These are phyloP conservation scores for Stenopsyche tienmushanensis DNA, from an alignment of 1,140 invertebrate genomes.

Conservation along the genomic window DNA sequence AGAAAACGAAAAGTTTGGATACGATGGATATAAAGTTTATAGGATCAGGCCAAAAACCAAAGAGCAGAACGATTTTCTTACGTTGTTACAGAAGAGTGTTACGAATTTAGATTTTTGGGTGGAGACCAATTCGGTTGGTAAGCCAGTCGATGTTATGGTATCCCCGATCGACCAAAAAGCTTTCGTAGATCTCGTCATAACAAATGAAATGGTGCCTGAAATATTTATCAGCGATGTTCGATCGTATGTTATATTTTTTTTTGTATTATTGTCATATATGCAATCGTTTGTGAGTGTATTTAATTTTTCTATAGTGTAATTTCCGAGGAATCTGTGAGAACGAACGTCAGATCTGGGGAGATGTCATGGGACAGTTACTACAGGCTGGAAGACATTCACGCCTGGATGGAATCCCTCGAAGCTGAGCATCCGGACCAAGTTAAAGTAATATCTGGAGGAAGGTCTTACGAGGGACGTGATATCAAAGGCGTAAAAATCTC, in stretches of 20 bases:
- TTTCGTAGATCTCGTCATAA: slow-evolving; percentile 41
- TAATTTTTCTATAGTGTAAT: slow-evolving; percentile 23
- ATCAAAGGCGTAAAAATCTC: slow-evolving; percentile 65
- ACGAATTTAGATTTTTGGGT: slow-evolving; percentile 35
- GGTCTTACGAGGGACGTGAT: slow-evolving; percentile 58
- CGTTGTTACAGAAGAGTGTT: slow-evolving; percentile 1
- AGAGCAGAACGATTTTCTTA: slow-evolving; percentile 22
- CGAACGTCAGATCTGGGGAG: slow-evolving; percentile 7
- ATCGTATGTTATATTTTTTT: slow-evolving; percentile 30
- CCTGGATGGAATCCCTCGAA: slow-evolving; percentile 53
- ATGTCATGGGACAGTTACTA: slow-evolving; percentile 48
- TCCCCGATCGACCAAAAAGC: slow-evolving; percentile 42
- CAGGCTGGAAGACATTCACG: slow-evolving; percentile 48
- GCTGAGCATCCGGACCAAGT: slow-evolving; percentile 50
- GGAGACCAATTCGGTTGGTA: background rate
- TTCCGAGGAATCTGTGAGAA: slow-evolving; percentile 17
- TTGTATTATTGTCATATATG: background rate
- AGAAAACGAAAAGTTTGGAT: background rate
- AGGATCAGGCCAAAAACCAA: slow-evolving; percentile 18
- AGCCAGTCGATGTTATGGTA: slow-evolving; percentile 47
- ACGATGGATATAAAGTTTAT: slow-evolving; percentile 27
- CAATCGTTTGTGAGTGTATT: too few relatives aligned
- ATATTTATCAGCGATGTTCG: slow-evolving; percentile 47
- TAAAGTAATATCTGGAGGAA: slow-evolving; percentile 54
- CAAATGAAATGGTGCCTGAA: slow-evolving; percentile 34